Evolutionary conservation across 2,888 invertebrate genomes (phyloP).

Genomic region (Melinopterus prodromus): DNA sequence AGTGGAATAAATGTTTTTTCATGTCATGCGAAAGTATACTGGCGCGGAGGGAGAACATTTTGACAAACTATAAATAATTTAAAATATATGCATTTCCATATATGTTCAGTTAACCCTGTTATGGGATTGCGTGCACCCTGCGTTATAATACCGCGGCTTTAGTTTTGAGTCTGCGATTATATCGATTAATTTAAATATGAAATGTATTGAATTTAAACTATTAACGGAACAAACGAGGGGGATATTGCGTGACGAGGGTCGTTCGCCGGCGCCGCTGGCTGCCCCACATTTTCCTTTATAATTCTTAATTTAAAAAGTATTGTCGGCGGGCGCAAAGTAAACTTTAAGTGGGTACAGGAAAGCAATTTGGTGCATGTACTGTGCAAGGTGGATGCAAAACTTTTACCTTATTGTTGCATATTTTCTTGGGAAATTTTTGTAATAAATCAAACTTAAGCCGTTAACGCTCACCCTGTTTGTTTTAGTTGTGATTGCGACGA

Average conservation of each 20-base stretch:
- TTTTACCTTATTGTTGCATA: background rate
- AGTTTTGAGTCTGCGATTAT: background rate
- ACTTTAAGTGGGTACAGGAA: background rate
- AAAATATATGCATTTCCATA: background rate
- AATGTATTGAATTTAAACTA: background rate
- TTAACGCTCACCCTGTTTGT: background rate
- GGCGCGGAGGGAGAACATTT: background rate
- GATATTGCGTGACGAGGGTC: background rate
- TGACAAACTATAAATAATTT: background rate
- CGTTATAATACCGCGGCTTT: background rate
- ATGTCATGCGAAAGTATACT: background rate
- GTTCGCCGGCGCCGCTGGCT: background rate
- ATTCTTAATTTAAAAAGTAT: slow-evolving; percentile 4
- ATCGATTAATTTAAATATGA: background rate
- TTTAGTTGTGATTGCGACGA: background rate
- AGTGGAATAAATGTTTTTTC: too few relatives aligned
- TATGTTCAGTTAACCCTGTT: background rate
- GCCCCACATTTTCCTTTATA: background rate
- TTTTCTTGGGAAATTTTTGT: background rate
- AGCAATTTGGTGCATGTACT: background rate
- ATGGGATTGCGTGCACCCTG: background rate
- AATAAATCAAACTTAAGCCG: background rate
- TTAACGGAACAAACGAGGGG: background rate
- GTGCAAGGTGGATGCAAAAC: background rate
- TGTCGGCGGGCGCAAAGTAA: background rate